Conservation (phyloP, 1,140 invertebrate species). For the Mycetomoellerius zeteki region DNA sequence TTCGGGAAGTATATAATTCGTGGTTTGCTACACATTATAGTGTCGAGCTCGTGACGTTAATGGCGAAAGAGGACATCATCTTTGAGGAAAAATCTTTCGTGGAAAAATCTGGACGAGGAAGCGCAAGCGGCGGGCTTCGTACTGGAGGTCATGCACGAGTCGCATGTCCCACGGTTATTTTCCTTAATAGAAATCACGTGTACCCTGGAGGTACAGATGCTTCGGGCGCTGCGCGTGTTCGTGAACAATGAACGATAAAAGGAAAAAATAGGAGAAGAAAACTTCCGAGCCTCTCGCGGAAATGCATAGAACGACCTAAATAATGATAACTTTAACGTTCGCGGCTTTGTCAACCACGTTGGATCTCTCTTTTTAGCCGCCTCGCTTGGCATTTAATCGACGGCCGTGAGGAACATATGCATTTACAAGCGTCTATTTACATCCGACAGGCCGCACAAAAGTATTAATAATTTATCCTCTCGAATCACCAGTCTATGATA, state of each 20-base stretch:
- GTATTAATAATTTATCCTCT: constrained; percentile 42
- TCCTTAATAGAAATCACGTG: constrained; percentile 13
- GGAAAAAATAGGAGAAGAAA: background rate
- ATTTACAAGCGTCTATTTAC: constrained; percentile 45
- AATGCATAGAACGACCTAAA: background rate
- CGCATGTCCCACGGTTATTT: constrained; percentile 23
- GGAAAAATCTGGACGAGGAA: constrained; percentile 1
- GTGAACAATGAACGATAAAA: constrained; percentile 21
- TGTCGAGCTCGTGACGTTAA: background rate
- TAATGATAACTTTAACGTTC: constrained; percentile 4
- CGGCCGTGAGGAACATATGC: constrained; percentile 33
- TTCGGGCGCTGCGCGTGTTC: background rate
- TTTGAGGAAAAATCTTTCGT: background rate
- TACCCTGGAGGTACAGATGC: background rate
- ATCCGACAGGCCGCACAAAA: constrained; percentile 45
- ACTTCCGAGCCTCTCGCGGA: background rate
- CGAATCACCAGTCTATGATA: background rate
- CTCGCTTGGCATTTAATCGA: constrained; percentile 56
- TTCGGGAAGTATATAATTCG: background rate
- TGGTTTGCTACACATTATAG: background rate
- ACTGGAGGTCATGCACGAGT: background rate
- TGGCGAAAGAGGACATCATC: background rate
- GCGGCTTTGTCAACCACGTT: background rate
- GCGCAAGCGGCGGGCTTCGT: background rate
- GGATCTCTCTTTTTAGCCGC: constrained; percentile 35